Conservation (phyloP, 2,113 vertebrate species). For the Sinosuthora webbiana region DNA sequence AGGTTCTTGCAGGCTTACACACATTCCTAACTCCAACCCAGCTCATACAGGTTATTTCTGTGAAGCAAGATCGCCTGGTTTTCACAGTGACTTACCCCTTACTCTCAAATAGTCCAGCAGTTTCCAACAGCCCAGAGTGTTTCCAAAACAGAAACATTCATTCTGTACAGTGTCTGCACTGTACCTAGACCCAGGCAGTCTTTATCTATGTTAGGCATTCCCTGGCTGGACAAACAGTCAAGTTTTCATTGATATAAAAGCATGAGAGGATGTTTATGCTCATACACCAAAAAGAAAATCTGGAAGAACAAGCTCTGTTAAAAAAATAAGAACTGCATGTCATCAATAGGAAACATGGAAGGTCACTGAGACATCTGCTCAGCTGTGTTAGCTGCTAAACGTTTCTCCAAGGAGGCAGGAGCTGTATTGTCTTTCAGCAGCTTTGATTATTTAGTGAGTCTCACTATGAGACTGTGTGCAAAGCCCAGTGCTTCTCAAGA, state of each 20-base stretch:
- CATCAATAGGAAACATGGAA: slow-evolving; percentile 58
- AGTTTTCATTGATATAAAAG: not conserved
- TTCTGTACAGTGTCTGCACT: not conserved
- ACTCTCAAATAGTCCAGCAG: not conserved
- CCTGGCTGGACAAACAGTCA: not conserved
- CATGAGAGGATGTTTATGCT: not conserved
- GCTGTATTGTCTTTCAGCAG: slow-evolving; percentile 55
- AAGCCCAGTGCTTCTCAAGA: not conserved
- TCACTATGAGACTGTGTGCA: not conserved
- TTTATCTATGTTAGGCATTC: not conserved
- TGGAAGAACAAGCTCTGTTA: slow-evolving; percentile 21
- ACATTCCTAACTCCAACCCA: not conserved
- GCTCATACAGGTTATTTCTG: not conserved
- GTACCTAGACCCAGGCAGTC: not conserved
- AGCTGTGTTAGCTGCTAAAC: slow-evolving; percentile 33
- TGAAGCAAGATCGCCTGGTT: not conserved
- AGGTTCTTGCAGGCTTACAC: not conserved
- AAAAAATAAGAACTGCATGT: not conserved
- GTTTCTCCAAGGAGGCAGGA: slow-evolving; percentile 39
- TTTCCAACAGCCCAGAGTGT: not conserved
- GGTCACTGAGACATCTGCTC: slow-evolving; percentile 63
- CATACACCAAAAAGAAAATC: slow-evolving; percentile 32
- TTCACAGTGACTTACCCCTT: fast-evolving
- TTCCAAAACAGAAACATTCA: not conserved
- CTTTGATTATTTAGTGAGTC: slow-evolving; percentile 60